phyloP scores from a whole-genome alignment of 2,888 invertebrate genomes.

The Caenorhabditis sp. region DNA sequence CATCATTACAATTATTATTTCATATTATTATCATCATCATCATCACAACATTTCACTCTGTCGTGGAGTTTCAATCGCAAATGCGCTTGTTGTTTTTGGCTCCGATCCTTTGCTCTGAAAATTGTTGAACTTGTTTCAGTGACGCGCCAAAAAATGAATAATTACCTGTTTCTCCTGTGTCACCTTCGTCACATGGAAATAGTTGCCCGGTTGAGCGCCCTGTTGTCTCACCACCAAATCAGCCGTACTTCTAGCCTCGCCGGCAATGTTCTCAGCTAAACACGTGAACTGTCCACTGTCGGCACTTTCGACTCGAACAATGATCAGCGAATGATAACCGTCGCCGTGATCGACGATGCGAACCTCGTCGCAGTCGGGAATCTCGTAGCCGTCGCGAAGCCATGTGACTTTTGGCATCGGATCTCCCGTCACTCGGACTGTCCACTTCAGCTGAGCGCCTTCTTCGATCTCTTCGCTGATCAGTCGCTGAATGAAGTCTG shows the following conservation, averaged over 20 bases:
- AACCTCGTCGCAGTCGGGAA: slow-evolving; percentile 69
- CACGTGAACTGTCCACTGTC: slow-evolving; percentile 95
- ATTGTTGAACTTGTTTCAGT: background rate
- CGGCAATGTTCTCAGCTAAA: slow-evolving; percentile 92
- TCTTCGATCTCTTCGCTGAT: slow-evolving; percentile 69
- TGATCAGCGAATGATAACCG: slow-evolving; percentile 78
- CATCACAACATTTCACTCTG: slow-evolving; percentile 54
- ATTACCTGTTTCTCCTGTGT: slow-evolving; percentile 66
- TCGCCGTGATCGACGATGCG: slow-evolving; percentile 61
- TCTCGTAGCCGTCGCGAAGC: slow-evolving; percentile 82
- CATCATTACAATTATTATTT: background rate
- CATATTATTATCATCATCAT: background rate
- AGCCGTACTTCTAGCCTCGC: slow-evolving; percentile 75
- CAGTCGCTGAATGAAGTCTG: slow-evolving; percentile 68
- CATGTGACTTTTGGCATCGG: slow-evolving; percentile 84
- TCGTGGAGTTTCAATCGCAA: slow-evolving; percentile 53
- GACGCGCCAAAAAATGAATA: no score
- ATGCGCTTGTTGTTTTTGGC: slow-evolving; percentile 45
- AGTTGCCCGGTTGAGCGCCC: slow-evolving; percentile 65
- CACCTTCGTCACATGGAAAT: slow-evolving; percentile 70
- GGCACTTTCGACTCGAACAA: slow-evolving; percentile 89
- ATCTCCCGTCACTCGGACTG: slow-evolving; percentile 81
- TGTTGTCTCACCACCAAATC: slow-evolving; percentile 81
- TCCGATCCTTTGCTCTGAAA: slow-evolving; percentile 48
- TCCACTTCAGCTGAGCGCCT: slow-evolving; percentile 66